phyloP scores from a whole-genome alignment of 2,888 invertebrate species.

The Drosophila affinis region DNA sequence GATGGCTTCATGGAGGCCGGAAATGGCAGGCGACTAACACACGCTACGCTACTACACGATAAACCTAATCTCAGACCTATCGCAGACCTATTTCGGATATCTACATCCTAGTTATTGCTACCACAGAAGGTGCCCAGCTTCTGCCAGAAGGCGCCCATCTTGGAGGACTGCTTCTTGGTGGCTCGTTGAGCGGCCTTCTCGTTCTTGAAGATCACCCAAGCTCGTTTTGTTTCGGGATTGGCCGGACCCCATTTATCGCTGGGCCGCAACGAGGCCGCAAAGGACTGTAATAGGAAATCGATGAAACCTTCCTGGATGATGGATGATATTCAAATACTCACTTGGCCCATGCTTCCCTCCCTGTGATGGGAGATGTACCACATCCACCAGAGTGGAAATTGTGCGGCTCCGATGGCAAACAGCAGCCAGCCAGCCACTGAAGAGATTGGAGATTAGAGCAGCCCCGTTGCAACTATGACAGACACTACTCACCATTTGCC shows the following conservation, averaged over 20 bases:
- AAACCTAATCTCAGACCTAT: constrained; percentile 40
- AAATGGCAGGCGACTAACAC: constrained; percentile 22
- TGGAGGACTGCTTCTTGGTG: constrained; percentile 54
- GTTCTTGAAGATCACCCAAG: constrained; percentile 86
- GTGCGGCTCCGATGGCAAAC: constrained; percentile 84
- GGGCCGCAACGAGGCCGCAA: constrained; percentile 83
- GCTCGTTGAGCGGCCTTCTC: constrained; percentile 84
- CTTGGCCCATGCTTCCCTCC: constrained; percentile 55
- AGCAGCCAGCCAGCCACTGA: constrained; percentile 85
- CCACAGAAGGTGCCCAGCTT: constrained; percentile 78
- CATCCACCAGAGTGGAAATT: constrained; percentile 85
- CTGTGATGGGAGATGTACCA: constrained; percentile 71
- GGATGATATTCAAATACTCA: constrained; percentile 27
- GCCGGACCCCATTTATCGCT: constrained; percentile 86
- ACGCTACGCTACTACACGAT: not conserved
- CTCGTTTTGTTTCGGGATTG: constrained; percentile 84
- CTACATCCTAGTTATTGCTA: constrained; percentile 17
- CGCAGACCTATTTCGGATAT: not conserved
- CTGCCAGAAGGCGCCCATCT: constrained; percentile 74
- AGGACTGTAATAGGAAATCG: constrained; percentile 78
- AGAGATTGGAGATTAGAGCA: not conserved
- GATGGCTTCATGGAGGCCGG: constrained; percentile 43
- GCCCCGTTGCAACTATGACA: not conserved
- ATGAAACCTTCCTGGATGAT: not conserved
- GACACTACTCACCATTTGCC: constrained; percentile 85